A percentile compares a stretch with the other conserved stretches of the same genome.
Conservation (phyloP, 2,113 vertebrate genomes). For the Turnix velox region DNA sequence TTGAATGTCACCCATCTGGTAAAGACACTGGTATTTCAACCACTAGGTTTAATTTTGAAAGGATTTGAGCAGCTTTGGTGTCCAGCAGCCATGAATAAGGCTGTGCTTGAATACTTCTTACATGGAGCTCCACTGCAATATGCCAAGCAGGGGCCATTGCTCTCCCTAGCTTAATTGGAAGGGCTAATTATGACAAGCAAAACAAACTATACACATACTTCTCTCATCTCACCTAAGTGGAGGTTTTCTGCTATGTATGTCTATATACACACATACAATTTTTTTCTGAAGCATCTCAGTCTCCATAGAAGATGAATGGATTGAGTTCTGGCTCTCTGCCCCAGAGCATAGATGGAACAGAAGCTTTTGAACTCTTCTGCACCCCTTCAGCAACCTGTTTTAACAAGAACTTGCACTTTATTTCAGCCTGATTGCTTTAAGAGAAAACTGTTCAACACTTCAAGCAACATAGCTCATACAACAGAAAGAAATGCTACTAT, state of each 20-base stretch:
- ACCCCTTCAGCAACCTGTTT: background rate
- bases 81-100: conserved; percentile 12
- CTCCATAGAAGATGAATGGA: background rate
- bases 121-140: background rate
- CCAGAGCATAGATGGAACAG: background rate
- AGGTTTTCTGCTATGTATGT: background rate
- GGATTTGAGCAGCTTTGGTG: conserved; percentile 14
- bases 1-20: background rate
- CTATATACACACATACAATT: rapidly evolving
- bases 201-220: background rate
- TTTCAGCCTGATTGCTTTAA: background rate
- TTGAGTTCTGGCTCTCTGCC: background rate
- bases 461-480: background rate
- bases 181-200: background rate
- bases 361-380: background rate
- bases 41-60: conserved; percentile 18
- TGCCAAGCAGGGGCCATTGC: background rate
- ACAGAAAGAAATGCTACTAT: background rate
- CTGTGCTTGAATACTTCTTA: background rate
- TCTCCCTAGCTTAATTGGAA: background rate
- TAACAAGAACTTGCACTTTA: background rate
- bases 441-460: background rate
- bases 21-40: conserved; percentile 10
- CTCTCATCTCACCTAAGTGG: background rate
- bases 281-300: background rate